These are phyloP conservation scores for Ctena decussata DNA, from an alignment of 2,888 invertebrate genomes.

Conservation along the genomic window DNA sequence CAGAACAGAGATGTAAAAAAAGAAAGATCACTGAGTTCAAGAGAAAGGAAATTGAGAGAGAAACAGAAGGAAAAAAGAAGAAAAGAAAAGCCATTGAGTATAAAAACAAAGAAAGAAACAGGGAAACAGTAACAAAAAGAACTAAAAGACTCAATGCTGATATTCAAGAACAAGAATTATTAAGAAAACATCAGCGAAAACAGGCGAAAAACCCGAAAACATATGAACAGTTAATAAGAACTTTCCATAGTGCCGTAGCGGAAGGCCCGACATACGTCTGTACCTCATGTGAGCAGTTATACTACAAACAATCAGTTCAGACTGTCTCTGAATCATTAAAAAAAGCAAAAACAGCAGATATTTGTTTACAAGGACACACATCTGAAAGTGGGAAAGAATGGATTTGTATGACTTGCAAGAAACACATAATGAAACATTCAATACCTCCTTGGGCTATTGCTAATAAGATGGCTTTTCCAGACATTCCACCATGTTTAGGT, in stretches of 20 bases:
- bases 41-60: too few relatives aligned
- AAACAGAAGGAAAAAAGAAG: too few relatives aligned
- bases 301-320: slow-evolving; percentile 18
- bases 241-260: neutral
- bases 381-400: slow-evolving; percentile 7
- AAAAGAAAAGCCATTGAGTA: too few relatives aligned
- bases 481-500: neutral
- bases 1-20: too few relatives aligned
- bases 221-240: too few relatives aligned
- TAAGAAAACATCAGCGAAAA: too few relatives aligned
- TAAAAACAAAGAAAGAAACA: too few relatives aligned
- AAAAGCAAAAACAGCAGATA: neutral
- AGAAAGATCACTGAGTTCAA: too few relatives aligned
- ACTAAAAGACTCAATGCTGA: too few relatives aligned
- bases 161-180: too few relatives aligned
- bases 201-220: too few relatives aligned
- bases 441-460: neutral
- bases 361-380: neutral
- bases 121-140: too few relatives aligned
- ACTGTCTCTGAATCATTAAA: neutral
- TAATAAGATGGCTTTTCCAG: neutral
- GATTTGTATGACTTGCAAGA: slow-evolving; percentile 6
- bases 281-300: slow-evolving; percentile 26
- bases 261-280: slow-evolving; percentile 24
- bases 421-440: neutral